phyloP scores from a whole-genome alignment of 1,140 invertebrate genomes.

The Eupristina koningsbergeri region DNA sequence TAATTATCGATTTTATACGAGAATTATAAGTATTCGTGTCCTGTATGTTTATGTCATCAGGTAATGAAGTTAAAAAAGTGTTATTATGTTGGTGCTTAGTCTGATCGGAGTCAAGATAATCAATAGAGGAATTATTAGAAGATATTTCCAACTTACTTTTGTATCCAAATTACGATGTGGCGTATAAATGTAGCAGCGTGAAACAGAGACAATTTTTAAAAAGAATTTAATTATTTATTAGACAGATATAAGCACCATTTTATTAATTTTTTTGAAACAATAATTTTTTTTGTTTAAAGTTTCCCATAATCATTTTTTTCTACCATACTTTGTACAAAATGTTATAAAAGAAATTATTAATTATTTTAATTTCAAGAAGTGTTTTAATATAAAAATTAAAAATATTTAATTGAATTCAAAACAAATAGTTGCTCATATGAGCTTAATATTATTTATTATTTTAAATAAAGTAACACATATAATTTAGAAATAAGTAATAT shows the following conservation, averaged over 20 bases:
- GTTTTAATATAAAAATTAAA: too few species aligned
- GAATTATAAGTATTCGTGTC: slow-evolving; percentile 45
- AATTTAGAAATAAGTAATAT: slow-evolving; percentile 14
- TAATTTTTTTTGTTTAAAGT: too few species aligned
- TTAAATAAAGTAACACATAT: slow-evolving; percentile 22
- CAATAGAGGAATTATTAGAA: slow-evolving; percentile 52
- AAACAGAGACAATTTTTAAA: slow-evolving; percentile 57
- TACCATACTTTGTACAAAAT: too few species aligned
- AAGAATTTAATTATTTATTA: slow-evolving; percentile 21
- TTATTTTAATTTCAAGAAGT: too few species aligned
- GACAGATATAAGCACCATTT: background rate
- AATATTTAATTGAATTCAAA: background rate
- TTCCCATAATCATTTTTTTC: too few species aligned
- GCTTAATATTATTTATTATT: background rate
- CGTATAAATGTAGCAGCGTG: slow-evolving; percentile 60
- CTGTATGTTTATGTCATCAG: slow-evolving; percentile 74
- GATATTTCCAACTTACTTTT: slow-evolving; percentile 71
- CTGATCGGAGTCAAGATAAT: slow-evolving; percentile 55
- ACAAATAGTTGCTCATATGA: background rate
- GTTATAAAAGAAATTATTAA: too few species aligned
- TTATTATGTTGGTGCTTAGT: slow-evolving; percentile 61
- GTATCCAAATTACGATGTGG: slow-evolving; percentile 32
- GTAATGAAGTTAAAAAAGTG: slow-evolving; percentile 74
- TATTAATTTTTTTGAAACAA: background rate
- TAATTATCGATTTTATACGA: slow-evolving; percentile 57